These are phyloP conservation scores for Hylyphantes graminicola DNA, from an alignment of 1,140 invertebrate species.

Conservation along the genomic window DNA sequence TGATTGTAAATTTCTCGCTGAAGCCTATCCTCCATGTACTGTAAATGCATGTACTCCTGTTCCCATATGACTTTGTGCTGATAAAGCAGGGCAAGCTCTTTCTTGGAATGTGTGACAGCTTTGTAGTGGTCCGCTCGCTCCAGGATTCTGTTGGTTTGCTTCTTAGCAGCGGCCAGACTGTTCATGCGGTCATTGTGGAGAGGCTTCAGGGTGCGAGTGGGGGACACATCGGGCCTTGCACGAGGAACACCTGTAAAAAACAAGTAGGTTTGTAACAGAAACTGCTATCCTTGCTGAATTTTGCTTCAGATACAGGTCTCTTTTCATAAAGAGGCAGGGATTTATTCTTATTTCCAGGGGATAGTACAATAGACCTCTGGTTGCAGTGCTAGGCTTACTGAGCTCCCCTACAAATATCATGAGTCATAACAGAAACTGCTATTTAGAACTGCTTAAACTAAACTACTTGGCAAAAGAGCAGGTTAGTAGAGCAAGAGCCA, in stretches of 20 bases:
- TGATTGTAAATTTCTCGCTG: conserved; percentile 59
- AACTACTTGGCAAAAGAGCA: no score
- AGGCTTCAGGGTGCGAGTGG: conserved; percentile 90
- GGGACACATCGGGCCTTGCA: conserved; percentile 35
- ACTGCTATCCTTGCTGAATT: no score
- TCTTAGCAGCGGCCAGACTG: conserved; percentile 40
- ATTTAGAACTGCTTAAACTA: no score
- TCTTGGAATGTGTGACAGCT: conserved; percentile 39
- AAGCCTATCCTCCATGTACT: conserved; percentile 56
- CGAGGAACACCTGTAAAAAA: conserved; percentile 44
- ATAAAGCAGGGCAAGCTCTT: conserved; percentile 53
- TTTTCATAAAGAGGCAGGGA: no score
- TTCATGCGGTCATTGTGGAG: conserved; percentile 49
- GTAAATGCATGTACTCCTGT: conserved; percentile 58
- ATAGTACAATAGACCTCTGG: no score
- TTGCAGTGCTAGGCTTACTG: no score
- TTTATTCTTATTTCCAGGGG: no score
- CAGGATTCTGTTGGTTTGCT: conserved; percentile 34
- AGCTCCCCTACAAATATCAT: not conserved
- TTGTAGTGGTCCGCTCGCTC: conserved; percentile 56
- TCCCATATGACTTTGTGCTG: conserved; percentile 61
- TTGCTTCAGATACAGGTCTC: no score
- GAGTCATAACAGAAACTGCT: not conserved
- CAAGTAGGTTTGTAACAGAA: not conserved
- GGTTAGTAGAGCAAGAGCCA: no score